Base-by-base conservation (phyloP, 1,140 invertebrate species). In the Neotoxoptera formosana region DNA sequence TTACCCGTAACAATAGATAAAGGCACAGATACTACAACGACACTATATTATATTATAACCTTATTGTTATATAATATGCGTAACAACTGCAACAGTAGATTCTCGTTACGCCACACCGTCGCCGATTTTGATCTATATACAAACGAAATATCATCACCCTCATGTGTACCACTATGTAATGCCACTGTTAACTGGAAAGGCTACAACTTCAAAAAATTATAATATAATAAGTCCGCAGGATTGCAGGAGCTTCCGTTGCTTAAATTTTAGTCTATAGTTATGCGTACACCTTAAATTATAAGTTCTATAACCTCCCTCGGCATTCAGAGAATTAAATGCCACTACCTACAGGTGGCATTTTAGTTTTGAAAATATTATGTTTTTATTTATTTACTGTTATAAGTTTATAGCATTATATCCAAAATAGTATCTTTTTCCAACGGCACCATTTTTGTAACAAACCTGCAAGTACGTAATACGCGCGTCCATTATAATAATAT, bases 1-100 rank as follows among this genome's bases (percentile, higher is more conserved):
- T n/a, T 76, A 76, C 60, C n/a, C 60, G 60, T 76, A 76, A 76
- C 60, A 76, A 76, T 76, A 76, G 60, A 76, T 67, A n/a, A 7
- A 76, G 30, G 30, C n/a, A 76, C n/a, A 34, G 4, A 76, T 76
- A 76, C 60, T 76, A 67, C 60, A 67, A 67, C 30, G 60, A 67
- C 60, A 67, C 6, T 56, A 56, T 25, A 25, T 4, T 67, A 60
- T 30, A 67, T 67, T 67, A n/a, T 67, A 67, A 67, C 60, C 60
- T 67, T 67, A 67, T 67, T 67, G 60, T 67, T 67, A 17, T 17
- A 67, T n/a, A 67, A 67, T 67, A 76, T 34, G 30, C n/a, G 25
- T 9, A 30, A 30, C 17, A 17, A 76, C 60, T 17, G n/a, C 4
- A 76, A 76, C n/a, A n/a, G 14, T 76, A 76, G 60, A 76, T n/a